A percentile compares a stretch with the other conserved stretches of the same genome.
Conservation (phyloP, 2,113 vertebrate species). For the Paradoxurus hermaphroditus region DNA sequence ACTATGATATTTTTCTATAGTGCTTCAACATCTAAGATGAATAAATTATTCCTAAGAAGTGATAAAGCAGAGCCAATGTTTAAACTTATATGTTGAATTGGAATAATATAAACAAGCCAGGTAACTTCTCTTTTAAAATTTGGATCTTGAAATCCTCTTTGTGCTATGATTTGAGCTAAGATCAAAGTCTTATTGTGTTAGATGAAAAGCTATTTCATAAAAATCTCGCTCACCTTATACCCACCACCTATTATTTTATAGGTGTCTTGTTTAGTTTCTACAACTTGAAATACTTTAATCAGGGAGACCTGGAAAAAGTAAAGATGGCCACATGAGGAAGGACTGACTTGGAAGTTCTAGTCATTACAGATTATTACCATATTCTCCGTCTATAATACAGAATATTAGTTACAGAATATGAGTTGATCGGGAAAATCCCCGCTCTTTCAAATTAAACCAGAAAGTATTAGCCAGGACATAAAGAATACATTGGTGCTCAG, state of each 20-base stretch:
- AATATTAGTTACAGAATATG: constrained; percentile 38
- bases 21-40: not conserved
- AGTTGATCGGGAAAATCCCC: constrained; percentile 4
- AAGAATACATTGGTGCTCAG: not conserved
- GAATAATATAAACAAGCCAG: not conserved
- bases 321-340: not conserved
- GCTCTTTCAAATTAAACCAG: constrained; percentile 17
- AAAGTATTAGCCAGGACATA: not conserved
- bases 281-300: not conserved
- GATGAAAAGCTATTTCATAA: not conserved
- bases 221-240: not conserved
- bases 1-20: not conserved
- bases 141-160: not conserved
- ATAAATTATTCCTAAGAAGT: not conserved
- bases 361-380: not conserved
- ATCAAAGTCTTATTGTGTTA: not conserved
- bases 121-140: not conserved
- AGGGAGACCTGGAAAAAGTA: not conserved
- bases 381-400: not conserved
- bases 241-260: not conserved
- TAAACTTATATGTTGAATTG: not conserved
- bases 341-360: not conserved
- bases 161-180: not conserved
- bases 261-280: not conserved
- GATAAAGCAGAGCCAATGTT: not conserved